A percentile compares a stretch with the other conserved stretches of the same genome.
Conservation (phyloP, 2,113 vertebrate species). For the Tachysurus fulvidraco region DNA sequence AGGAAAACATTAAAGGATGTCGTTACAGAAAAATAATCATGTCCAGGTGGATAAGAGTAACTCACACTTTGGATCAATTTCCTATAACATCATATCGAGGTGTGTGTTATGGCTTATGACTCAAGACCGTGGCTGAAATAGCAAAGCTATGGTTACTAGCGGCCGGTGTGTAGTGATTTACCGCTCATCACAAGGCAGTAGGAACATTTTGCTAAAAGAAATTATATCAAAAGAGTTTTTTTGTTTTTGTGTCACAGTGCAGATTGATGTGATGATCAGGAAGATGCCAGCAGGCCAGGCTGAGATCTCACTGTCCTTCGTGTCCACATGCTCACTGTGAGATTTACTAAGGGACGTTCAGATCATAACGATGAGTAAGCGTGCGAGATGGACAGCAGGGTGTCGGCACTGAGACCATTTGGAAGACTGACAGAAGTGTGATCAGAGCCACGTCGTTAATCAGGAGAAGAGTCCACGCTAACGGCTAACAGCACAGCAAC, state of each 20-base stretch:
- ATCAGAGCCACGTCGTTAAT: conserved; percentile 70
- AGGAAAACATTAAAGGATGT: not conserved
- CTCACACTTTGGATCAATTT: not conserved
- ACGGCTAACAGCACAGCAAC: conserved; percentile 46
- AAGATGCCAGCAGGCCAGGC: not conserved
- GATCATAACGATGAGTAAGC: conserved; percentile 72
- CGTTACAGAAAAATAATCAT: too few relatives aligned
- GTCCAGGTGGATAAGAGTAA: too few relatives aligned
- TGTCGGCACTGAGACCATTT: conserved; percentile 69
- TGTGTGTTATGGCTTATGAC: not conserved
- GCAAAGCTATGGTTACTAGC: not conserved
- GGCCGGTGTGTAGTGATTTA: not conserved
- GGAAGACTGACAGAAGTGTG: conserved; percentile 72
- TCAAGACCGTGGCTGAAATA: not conserved
- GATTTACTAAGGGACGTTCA: conserved; percentile 67
- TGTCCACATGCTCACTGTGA: conserved; percentile 43
- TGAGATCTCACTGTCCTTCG: not conserved
- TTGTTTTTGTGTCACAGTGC: not conserved
- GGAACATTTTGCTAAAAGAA: not conserved
- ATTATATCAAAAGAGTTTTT: not conserved
- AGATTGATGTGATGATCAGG: not conserved
- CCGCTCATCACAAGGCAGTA: not conserved
- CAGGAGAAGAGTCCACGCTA: conserved; percentile 67
- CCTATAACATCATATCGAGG: not conserved
- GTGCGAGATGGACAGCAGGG: conserved; percentile 61